phyloP scores from a whole-genome alignment of 1,140 invertebrate species.

The Zaprionus kolodkinae region DNA sequence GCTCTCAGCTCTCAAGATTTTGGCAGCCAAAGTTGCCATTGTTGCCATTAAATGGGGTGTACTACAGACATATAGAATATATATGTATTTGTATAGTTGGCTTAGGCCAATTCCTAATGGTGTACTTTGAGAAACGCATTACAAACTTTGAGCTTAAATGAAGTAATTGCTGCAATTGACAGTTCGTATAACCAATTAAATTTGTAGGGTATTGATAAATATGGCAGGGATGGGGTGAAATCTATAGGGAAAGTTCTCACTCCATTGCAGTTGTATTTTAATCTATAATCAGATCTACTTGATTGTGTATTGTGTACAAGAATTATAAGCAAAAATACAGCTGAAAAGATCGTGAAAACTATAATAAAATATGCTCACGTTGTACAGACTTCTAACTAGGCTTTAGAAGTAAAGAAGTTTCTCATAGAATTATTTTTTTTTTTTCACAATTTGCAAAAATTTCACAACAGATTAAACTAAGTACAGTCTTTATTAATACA shows the following conservation, averaged over 20 bases:
- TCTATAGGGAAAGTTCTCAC: background rate
- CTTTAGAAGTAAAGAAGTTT: no score
- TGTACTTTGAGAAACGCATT: slow-evolving; percentile 27
- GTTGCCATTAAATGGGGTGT: slow-evolving; percentile 28
- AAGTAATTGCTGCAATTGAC: slow-evolving; percentile 22
- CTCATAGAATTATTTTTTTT: no score
- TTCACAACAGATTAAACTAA: background rate
- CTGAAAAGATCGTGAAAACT: no score
- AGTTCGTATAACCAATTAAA: slow-evolving; percentile 22
- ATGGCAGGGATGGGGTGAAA: background rate
- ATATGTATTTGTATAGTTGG: slow-evolving; percentile 7
- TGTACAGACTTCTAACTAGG: no score
- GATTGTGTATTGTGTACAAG: no score
- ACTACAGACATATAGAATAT: background rate
- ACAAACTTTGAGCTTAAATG: slow-evolving; percentile 34
- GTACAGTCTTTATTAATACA: background rate
- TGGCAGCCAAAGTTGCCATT: slow-evolving; percentile 27
- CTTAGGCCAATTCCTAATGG: slow-evolving; percentile 21
- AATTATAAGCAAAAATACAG: no score
- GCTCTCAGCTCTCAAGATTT: slow-evolving; percentile 15
- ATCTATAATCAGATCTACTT: no score
- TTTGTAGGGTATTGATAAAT: background rate
- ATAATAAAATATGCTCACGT: no score
- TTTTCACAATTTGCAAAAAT: no score
- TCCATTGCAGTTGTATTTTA: no score